Evolutionary conservation across 1,140 invertebrate genomes (phyloP), one percentile per base, ranked within the genome.

Genomic region (Tribolium madens): DNA sequence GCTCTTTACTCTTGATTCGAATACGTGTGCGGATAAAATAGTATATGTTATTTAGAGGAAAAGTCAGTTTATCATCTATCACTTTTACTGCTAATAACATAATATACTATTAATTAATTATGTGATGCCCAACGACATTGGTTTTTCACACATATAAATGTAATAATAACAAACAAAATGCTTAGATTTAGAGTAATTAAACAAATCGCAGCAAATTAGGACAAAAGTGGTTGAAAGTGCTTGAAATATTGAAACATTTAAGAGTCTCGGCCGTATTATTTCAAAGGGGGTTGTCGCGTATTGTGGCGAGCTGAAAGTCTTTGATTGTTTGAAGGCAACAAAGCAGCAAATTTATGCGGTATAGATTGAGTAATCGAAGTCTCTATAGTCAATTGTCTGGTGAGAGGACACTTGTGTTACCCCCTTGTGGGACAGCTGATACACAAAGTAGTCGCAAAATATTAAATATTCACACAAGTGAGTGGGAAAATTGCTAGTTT

Each of bases 301-400:
- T 77, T 79, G 78, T 74, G 75, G 78, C 68, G 71, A 47, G 60
- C 52, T 64, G 73, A 75, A 64, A 75, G 75, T 69, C 52, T 68
- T 68, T 50, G 78, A 78, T 81, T 81, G 80, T 81, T 81, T 78
- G 76, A 78, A 81, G 78, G 80, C 70, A 81, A 81, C 80, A 81
- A 81, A 81, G 80, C 80, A 77, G 57, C 57, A 81, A 81, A 81
- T 81, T 73, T 74, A 74, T 73, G 76, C 77, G 52, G 73, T 73
- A 77, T 72, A 42, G 46, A 76, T 60, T 48, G 36, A 73, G 76
- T 77, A 64, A 75, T 76, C 74, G 68, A 75, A 80, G 77, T 76
- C 77, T 76, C 36, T 75, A 76, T 80, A 80, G 79, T 80, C 79
- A 80, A 80, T 80, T 80, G 77, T 80, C 68, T 80, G 68, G 71